phyloP scores from a whole-genome alignment of 1,140 invertebrate genomes.

The Drosophila takahashii region DNA sequence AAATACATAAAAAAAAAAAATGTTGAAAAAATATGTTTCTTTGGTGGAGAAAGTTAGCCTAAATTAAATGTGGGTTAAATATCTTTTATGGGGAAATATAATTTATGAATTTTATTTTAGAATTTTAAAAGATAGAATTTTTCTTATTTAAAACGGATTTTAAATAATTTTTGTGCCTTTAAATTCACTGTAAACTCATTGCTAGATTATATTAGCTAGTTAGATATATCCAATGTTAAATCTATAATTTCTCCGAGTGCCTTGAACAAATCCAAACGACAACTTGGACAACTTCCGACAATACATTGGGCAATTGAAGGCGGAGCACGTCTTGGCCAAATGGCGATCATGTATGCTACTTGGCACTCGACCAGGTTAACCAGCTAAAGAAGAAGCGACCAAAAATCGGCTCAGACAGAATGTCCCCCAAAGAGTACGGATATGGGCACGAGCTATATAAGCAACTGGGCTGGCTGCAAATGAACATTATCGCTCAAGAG shows the following conservation, averaged over 20 bases:
- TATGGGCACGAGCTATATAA: slow-evolving; percentile 67
- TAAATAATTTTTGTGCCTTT: too few species aligned
- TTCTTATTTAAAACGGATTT: too few species aligned
- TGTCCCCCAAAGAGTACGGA: slow-evolving; percentile 40
- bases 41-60: too few species aligned
- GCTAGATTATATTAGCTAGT: too few species aligned
- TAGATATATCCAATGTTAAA: too few species aligned
- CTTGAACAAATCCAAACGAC: not conserved
- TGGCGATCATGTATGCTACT: slow-evolving; percentile 44
- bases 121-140: too few species aligned
- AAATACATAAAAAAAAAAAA: too few species aligned
- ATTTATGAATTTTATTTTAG: too few species aligned
- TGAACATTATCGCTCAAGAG: slow-evolving; percentile 60
- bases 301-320: slow-evolving; percentile 44
- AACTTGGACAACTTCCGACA: slow-evolving; percentile 58
- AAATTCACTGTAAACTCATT: too few species aligned
- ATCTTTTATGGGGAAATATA: too few species aligned
- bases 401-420: slow-evolving; percentile 49
- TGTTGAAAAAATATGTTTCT: too few species aligned
- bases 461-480: slow-evolving; percentile 14
- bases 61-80: too few species aligned
- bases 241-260: not conserved
- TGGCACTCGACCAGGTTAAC: slow-evolving; percentile 35
- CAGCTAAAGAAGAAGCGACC: slow-evolving; percentile 49
- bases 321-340: slow-evolving; percentile 45